Percentiles rank a stretch among this genome's conserved stretches.
Evolutionary conservation across 2,113 vertebrate species (phyloP).

Genomic region (Sciurus niger): DNA sequence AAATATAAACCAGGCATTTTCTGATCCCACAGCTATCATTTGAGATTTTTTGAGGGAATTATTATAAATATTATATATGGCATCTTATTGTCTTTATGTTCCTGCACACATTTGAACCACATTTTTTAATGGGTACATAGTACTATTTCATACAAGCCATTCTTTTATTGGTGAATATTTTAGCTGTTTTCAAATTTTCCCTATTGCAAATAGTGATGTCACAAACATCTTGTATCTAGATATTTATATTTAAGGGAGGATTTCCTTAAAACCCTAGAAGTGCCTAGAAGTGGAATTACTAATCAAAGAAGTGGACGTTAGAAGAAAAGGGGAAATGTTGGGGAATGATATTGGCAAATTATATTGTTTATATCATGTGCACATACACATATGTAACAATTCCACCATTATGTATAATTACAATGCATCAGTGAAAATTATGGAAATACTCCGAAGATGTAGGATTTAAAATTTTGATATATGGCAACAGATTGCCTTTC

Average conservation of each 20-base stretch:
- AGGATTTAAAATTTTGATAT: neutral
- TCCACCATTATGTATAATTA: no score
- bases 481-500: neutral
- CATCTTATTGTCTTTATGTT: neutral
- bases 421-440: no score
- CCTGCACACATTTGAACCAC: neutral
- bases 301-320: no score
- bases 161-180: neutral
- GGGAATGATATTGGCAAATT: no score
- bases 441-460: neutral
- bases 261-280: neutral
- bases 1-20: neutral
- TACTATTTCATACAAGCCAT: neutral
- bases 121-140: neutral
- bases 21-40: neutral
- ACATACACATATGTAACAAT: no score
- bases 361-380: no score
- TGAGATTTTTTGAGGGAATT: neutral
- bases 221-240: neutral
- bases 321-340: no score
- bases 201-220: neutral
- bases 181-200: neutral
- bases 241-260: neutral
- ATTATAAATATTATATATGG: neutral
- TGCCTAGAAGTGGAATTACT: neutral